Conservation (phyloP, 1,140 invertebrate species). For the Euura lappo region DNA sequence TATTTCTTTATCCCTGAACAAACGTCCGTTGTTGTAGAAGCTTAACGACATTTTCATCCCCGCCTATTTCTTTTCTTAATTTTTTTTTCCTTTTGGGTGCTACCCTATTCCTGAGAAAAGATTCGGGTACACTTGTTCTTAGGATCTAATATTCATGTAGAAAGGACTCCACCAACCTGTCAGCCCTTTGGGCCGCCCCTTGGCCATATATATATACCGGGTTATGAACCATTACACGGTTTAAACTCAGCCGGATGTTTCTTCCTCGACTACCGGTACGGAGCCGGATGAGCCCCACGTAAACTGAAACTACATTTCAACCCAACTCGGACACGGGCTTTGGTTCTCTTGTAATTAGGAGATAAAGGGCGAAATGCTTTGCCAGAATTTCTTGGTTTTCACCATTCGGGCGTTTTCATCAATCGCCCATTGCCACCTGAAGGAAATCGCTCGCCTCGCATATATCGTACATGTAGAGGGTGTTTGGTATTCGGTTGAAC, state of each 20-base stretch:
- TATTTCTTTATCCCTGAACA: neutral
- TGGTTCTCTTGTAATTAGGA: too few species aligned
- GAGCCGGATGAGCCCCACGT: too few species aligned
- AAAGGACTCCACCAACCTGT: neutral
- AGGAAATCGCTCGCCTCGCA: neutral
- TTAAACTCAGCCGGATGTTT: too few species aligned
- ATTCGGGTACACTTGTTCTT: neutral
- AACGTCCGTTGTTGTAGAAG: slow-evolving; percentile 1
- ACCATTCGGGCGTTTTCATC: neutral
- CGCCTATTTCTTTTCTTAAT: slow-evolving; percentile 31
- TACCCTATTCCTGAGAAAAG: neutral
- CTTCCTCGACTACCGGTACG: too few species aligned
- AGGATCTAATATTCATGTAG: neutral
- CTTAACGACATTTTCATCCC: slow-evolving; percentile 36
- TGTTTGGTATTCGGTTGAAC: neutral
- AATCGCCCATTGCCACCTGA: neutral
- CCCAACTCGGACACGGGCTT: too few species aligned
- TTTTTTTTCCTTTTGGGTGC: neutral
- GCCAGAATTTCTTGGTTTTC: too few species aligned
- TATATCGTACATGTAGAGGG: neutral
- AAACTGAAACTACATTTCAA: too few species aligned
- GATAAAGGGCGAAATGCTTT: too few species aligned
- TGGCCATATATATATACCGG: too few species aligned
- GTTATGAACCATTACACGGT: too few species aligned
- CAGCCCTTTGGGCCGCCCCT: neutral